Base-by-base conservation (phyloP, 1,140 invertebrate species). In the Megathymus violae region DNA sequence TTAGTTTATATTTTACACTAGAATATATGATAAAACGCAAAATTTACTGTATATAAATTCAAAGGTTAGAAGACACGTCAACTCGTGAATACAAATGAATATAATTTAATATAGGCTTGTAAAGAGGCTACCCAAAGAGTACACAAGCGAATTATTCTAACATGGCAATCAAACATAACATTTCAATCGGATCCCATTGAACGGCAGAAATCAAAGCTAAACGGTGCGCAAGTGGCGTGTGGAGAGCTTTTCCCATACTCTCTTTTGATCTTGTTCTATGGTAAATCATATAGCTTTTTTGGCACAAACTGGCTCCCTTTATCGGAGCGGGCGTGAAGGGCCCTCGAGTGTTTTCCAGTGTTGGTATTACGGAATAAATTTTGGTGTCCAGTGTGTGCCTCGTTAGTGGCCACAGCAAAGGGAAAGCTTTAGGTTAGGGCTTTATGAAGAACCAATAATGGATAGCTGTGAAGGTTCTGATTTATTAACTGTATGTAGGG, bases 201-300 rank as follows among this genome's bases (percentile, higher is more conserved):
- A 43, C 58, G 62, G 48, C 40, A 63, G 51, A 13, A 64, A 58
- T 64, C 62, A 64, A 64, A 64, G 62, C 61, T 38, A 50, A 63
- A 52, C 50, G 61, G 54, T 41, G 41, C 31, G 27, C 34, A 58
- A 64, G 62, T 58, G 62, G 62, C 19, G 36, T 46, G 38, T 46
- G 38, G 41, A 46, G 54, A 46, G 54, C 54, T 46, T 50, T 59
- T 48, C 25, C 62, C 46, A 59, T 64, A 64, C 62, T 48, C 27
- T 41, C 62, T 64, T 64, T 64, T 64, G 62, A 64, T 64, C 52
- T 64, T 51, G 41, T 58, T 64, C 52, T 64, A 64, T 64, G 54
- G 44, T 50, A 59, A 59, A 59, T 64, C 62, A 64, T 64, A 63
- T 52, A 63, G 62, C 22, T 48, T 58, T 62, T 64, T 64, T 51